Percentiles rank a stretch among this genome's conserved stretches.
Evolutionary conservation across 2,888 invertebrate genomes (phyloP).

Genomic region (Parapristionchus giblindavisi): DNA sequence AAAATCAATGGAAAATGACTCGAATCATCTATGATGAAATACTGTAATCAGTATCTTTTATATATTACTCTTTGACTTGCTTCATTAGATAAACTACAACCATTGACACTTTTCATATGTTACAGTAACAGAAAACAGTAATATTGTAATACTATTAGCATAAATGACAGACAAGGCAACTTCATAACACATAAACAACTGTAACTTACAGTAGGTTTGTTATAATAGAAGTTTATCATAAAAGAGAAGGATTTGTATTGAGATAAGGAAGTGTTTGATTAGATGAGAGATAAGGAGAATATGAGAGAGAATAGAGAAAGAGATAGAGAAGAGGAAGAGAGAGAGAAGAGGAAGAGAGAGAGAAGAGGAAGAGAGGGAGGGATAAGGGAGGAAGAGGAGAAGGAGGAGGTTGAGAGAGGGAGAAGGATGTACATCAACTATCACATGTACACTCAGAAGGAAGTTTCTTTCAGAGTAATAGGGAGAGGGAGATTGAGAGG

Average conservation of each 20-base stretch:
- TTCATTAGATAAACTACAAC: no score
- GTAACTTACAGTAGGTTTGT: no score
- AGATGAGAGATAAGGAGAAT: background rate
- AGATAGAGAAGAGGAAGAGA: background rate
- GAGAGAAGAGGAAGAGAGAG: background rate
- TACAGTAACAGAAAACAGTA: no score
- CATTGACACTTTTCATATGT: no score
- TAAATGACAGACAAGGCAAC: no score
- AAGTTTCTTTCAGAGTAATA: background rate
- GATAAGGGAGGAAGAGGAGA: background rate
- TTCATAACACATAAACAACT: no score
- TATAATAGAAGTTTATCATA: no score
- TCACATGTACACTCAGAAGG: background rate
- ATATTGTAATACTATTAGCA: no score
- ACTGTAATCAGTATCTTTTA: no score
- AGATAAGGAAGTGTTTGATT: background rate
- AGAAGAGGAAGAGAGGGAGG: background rate
- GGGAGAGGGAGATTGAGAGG: background rate
- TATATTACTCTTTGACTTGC: no score
- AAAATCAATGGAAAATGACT: no score
- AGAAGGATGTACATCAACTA: background rate
- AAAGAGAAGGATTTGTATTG: background rate
- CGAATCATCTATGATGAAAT: no score
- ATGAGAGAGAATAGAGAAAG: slow-evolving; percentile 3
- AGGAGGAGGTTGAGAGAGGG: background rate